phyloP scores from a whole-genome alignment of 2,113 vertebrate species.

The Rattus norvegicus region DNA sequence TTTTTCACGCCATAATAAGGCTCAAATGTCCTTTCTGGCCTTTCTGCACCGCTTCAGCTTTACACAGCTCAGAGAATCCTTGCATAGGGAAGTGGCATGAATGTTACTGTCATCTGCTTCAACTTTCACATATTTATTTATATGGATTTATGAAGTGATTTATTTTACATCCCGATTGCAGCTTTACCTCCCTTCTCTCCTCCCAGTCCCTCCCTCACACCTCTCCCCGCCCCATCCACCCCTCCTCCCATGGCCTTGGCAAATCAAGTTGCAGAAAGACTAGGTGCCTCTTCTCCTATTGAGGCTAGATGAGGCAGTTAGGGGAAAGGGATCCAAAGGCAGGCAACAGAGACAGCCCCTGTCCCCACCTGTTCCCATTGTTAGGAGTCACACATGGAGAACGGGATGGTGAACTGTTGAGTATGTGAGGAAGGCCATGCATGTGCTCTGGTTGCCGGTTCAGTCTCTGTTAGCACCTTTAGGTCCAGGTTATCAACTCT shows the following conservation, averaged over 20 bases:
- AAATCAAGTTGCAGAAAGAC: not conserved
- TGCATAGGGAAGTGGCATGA: not conserved
- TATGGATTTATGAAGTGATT: not conserved
- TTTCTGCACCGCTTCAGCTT: not conserved
- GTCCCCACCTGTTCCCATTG: not conserved
- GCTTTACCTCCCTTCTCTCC: not conserved
- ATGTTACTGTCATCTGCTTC: not conserved
- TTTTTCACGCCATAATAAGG: not conserved
- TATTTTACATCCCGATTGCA: not conserved
- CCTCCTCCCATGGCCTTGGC: not conserved
- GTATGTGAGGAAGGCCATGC: not conserved
- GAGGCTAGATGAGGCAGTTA: not conserved
- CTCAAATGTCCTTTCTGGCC: not conserved
- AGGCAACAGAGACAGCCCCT: not conserved
- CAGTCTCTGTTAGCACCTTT: not conserved
- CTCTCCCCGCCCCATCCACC: not conserved
- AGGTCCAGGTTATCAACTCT: not conserved
- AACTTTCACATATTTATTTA: not conserved
- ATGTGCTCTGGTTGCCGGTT: not conserved
- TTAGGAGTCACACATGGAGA: not conserved
- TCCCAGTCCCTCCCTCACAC: not conserved
- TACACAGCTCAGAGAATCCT: not conserved
- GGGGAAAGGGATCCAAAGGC: not conserved
- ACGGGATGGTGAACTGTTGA: not conserved
- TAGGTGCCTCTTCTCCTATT: not conserved